Evolutionary conservation across 2,113 vertebrate species (phyloP).

Genomic region (Syrrhaptes paradoxus): DNA sequence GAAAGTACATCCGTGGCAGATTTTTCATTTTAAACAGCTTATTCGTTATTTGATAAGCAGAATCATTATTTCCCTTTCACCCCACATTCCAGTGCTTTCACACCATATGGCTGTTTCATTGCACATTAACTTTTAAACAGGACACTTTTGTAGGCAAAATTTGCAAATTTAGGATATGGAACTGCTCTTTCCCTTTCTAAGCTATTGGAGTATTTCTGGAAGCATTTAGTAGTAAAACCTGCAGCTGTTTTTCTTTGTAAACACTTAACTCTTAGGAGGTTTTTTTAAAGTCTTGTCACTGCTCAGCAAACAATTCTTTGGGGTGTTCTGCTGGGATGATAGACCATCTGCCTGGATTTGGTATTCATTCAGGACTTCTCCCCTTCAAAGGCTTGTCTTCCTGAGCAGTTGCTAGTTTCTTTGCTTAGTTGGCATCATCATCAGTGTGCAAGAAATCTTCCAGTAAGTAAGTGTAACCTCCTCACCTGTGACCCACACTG

Average conservation of each 20-base stretch:
- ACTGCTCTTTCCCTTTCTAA: not conserved
- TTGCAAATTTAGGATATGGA: not conserved
- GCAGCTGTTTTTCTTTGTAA: not conserved
- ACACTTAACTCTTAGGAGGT: not conserved
- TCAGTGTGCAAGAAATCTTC: not conserved
- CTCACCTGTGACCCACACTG: not conserved
- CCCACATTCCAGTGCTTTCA: not conserved
- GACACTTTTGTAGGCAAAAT: too few species aligned
- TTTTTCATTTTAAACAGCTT: not conserved
- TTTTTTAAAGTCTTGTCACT: not conserved
- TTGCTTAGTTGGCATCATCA: not conserved
- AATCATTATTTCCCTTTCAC: not conserved
- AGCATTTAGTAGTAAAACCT: not conserved
- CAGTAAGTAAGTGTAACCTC: not conserved
- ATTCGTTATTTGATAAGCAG: not conserved
- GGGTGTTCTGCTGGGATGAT: not conserved
- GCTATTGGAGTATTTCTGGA: not conserved
- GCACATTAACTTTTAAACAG: not conserved
- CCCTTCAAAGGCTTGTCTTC: not conserved
- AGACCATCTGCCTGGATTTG: not conserved
- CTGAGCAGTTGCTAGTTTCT: not conserved
- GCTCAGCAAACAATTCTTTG: not conserved
- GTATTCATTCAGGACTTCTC: not conserved
- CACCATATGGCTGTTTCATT: rapidly evolving
- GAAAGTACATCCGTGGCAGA: not conserved